A percentile compares a stretch with the other conserved stretches of the same genome.
These are phyloP conservation scores for Cartodere bifasciata DNA, from an alignment of 2,888 invertebrate species.

Conservation along the genomic window DNA sequence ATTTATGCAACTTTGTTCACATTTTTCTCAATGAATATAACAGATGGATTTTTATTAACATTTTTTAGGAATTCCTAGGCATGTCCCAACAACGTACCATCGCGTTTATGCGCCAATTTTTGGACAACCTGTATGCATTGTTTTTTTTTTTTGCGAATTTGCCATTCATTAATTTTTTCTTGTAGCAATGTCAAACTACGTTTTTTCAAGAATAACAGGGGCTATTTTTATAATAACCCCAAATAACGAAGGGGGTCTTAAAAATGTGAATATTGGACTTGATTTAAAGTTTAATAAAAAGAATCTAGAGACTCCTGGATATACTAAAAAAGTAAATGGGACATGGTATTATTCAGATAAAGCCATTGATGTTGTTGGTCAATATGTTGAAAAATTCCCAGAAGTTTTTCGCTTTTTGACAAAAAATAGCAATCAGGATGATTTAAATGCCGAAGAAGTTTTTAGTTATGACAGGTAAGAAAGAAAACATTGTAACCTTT, in stretches of 20 bases:
- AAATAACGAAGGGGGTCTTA: conserved; percentile 30
- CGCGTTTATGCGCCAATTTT: no score
- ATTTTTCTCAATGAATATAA: no score
- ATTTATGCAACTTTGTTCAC: no score
- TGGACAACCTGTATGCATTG: conserved; percentile 2
- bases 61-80: no score
- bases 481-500: no score
- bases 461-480: conserved; percentile 36
- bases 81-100: no score
- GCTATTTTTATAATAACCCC: conserved; percentile 51
- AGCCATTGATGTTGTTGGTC: conserved; percentile 53
- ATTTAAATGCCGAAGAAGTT: conserved; percentile 55
- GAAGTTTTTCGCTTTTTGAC: conserved; percentile 54
- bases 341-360: conserved; percentile 74
- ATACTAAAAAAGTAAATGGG: conserved; percentile 55
- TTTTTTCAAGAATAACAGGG: conserved; percentile 80
- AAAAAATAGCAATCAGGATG: conserved; percentile 36
- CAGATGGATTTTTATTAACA: no score
- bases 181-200: conserved; percentile 50
- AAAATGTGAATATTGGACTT: conserved; percentile 71
- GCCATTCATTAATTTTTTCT: conserved; percentile 10
- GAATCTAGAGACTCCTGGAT: conserved; percentile 67
- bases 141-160: conserved; percentile 4
- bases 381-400: conserved; percentile 60
- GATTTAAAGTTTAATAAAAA: conserved; percentile 81